These are phyloP conservation scores for Hippoglossus stenolepis DNA, from an alignment of 2,113 vertebrate genomes.

Conservation along the genomic window DNA sequence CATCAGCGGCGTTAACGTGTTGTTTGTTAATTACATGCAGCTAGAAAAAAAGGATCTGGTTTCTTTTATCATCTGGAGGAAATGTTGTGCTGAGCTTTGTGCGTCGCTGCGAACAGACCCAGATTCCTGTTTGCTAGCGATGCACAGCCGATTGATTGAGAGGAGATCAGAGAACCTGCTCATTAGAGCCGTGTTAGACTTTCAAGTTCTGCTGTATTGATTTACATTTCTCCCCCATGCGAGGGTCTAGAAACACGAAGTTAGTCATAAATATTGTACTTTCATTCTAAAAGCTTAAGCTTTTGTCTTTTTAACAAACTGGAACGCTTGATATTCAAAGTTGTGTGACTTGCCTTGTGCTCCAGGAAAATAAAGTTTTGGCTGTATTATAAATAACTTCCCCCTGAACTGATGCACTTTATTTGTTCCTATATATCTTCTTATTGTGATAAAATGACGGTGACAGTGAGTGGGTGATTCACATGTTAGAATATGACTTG, in stretches of 20 bases:
- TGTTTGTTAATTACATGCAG: slow-evolving; percentile 36
- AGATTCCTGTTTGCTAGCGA: neutral
- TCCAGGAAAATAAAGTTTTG: neutral
- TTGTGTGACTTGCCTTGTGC: neutral
- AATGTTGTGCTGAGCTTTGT: neutral
- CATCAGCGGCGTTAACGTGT: slow-evolving; percentile 23
- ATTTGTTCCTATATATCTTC: neutral
- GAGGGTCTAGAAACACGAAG: neutral
- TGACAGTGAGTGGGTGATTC: slow-evolving; percentile 39
- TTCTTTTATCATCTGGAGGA: slow-evolving; percentile 4
- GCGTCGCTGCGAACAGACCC: neutral
- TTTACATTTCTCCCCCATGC: neutral
- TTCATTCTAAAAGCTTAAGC: slow-evolving; percentile 5
- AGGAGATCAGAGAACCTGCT: slow-evolving; percentile 13
- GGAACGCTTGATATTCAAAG: neutral
- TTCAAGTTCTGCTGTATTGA: neutral
- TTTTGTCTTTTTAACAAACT: neutral
- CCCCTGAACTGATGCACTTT: neutral
- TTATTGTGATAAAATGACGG: slow-evolving; percentile 28
- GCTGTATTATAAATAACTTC: neutral
- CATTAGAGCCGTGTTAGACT: slow-evolving; percentile 6
- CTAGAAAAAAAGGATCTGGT: neutral
- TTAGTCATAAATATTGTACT: neutral
- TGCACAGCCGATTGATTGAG: neutral
- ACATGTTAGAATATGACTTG: slow-evolving; percentile 31